These are phyloP conservation scores for Lepus townsendii DNA, from an alignment of 2,797 vertebrate genomes.

Conservation along the genomic window DNA sequence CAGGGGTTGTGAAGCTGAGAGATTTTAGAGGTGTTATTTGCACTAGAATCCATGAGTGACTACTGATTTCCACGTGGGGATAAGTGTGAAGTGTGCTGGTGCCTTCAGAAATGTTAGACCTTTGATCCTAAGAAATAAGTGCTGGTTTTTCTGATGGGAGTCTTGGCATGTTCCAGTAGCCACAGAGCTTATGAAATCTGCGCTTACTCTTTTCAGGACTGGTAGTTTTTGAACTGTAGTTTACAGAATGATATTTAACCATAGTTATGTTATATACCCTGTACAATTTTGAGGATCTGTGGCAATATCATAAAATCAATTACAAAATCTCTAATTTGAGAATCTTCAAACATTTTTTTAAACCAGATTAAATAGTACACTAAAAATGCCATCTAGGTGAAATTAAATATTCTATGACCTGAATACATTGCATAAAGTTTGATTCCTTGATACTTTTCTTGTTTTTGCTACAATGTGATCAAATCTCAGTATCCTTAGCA, in stretches of 20 bases:
- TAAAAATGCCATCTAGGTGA: background rate
- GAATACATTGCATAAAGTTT: slow-evolving; percentile 27
- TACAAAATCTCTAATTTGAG: slow-evolving; percentile 14
- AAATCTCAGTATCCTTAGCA: background rate
- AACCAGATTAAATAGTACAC: slow-evolving; percentile 41
- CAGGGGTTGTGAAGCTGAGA: slow-evolving; percentile 52
- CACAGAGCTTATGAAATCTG: background rate
- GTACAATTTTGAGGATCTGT: slow-evolving; percentile 22
- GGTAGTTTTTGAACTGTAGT: slow-evolving; percentile 37
- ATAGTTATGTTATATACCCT: background rate
- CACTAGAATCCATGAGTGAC: slow-evolving; percentile 46
- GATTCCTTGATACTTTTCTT: background rate
- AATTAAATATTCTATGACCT: background rate
- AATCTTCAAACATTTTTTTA: slow-evolving; percentile 28
- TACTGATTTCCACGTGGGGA: slow-evolving; percentile 54
- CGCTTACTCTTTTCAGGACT: background rate
- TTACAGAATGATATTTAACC: slow-evolving; percentile 57
- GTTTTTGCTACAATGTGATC: background rate
- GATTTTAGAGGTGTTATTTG: slow-evolving; percentile 63
- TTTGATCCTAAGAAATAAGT: slow-evolving; percentile 23
- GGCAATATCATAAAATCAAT: slow-evolving; percentile 21
- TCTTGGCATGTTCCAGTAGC: background rate
- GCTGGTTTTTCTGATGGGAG: slow-evolving; percentile 29
- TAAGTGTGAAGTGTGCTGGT: slow-evolving; percentile 68
- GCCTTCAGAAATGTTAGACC: background rate